Evolutionary conservation across 2,888 invertebrate species (phyloP).

Genomic region (Erebia epiphron): DNA sequence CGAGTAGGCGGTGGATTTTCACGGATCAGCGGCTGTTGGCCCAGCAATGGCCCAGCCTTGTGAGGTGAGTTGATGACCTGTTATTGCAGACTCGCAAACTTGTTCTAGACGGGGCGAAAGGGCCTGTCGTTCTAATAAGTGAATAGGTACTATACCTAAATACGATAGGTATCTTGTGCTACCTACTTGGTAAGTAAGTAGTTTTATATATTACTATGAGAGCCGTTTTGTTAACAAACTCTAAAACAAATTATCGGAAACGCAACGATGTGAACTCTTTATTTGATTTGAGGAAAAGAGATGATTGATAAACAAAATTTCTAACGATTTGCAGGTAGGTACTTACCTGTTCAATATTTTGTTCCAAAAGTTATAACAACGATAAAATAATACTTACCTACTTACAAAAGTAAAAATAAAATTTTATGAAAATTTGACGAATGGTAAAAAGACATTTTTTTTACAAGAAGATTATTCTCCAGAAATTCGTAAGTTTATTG

Average conservation of each 20-base stretch:
- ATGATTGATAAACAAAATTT: no score
- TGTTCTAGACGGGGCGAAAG: conserved; percentile 56
- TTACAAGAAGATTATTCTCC: background rate
- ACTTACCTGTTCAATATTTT: no score
- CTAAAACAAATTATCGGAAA: no score
- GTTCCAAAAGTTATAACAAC: no score
- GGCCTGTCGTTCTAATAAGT: conserved; percentile 15
- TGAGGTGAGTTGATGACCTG: conserved; percentile 73
- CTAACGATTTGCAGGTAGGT: no score
- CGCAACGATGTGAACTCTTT: no score
- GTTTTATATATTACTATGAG: no score
- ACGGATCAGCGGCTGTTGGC: conserved; percentile 68
- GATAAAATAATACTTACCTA: no score
- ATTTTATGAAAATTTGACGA: no score
- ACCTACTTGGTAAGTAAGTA: background rate
- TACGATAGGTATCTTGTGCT: background rate
- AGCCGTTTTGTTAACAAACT: no score
- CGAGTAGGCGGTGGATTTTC: conserved; percentile 64
- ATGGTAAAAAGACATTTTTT: background rate
- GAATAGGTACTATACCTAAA: conserved; percentile 5
- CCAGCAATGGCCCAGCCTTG: conserved; percentile 51
- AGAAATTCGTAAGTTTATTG: background rate
- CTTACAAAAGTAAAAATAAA: no score
- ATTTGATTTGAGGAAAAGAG: no score
- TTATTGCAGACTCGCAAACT: conserved; percentile 70